These are phyloP conservation scores for Neomorphus geoffroyi DNA, from an alignment of 2,797 vertebrate species.

Conservation along the genomic window DNA sequence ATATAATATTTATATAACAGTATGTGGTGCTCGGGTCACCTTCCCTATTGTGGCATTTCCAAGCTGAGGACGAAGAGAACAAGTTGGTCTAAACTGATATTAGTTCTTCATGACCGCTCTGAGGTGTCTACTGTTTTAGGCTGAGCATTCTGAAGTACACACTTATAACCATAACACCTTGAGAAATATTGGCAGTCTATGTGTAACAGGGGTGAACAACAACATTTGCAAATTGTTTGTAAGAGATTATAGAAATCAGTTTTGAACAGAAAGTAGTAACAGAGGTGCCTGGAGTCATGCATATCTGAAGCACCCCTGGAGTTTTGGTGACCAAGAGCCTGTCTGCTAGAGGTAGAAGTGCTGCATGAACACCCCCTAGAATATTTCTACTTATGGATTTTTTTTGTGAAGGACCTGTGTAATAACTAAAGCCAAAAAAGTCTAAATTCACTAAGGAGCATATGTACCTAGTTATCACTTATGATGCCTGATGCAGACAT, in stretches of 20 bases:
- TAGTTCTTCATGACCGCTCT: neutral
- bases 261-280: neutral
- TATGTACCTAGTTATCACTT: neutral
- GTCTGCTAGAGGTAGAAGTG: neutral
- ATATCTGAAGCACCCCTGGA: neutral
- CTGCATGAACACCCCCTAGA: neutral
- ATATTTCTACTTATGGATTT: neutral
- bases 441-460: neutral
- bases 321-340: neutral
- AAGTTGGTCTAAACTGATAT: neutral
- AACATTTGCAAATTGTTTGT: neutral
- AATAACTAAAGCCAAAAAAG: neutral
- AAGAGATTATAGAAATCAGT: neutral
- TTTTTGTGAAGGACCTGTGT: neutral
- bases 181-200: neutral
- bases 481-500: neutral
- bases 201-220: neutral
- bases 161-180: neutral
- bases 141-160: neutral
- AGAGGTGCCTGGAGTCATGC: neutral
- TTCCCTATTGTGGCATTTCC: neutral
- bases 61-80: neutral
- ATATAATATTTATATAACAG: neutral
- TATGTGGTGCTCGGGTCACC: fast-evolving
- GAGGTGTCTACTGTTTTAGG: neutral